phyloP scores from a whole-genome alignment of 2,888 invertebrate genomes.

The Drosophila setosimentum region DNA sequence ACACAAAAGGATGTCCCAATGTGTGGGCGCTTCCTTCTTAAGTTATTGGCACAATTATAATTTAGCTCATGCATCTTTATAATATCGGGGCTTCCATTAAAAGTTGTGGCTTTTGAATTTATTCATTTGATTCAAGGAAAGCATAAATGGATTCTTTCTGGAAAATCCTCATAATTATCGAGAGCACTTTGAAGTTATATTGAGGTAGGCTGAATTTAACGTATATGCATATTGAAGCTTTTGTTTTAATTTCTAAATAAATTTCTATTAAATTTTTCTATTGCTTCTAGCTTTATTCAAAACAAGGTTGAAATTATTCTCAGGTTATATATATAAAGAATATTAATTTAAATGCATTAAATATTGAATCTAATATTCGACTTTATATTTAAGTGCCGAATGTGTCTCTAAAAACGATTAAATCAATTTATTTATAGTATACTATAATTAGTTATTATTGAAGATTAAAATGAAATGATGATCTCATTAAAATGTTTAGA shows the following conservation, averaged over 20 bases:
- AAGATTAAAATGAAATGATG: neutral
- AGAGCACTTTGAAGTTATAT: conserved; percentile 30
- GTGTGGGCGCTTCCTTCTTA: neutral
- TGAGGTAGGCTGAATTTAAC: neutral
- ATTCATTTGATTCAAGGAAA: neutral
- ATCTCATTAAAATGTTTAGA: neutral
- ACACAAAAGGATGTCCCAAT: neutral
- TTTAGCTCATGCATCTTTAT: neutral
- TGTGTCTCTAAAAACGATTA: neutral
- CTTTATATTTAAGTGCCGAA: neutral
- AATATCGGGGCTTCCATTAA: neutral
- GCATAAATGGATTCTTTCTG: neutral
- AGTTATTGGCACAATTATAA: neutral
- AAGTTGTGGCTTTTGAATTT: neutral
- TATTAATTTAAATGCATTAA: neutral
- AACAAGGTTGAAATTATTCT: neutral
- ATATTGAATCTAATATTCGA: neutral
- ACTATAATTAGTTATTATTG: neutral
- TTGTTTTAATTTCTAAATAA: neutral
- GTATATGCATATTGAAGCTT: neutral
- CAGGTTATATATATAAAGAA: no score
- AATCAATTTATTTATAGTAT: neutral
- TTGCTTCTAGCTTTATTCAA: neutral
- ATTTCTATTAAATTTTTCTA: no score
- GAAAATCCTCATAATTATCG: conserved; percentile 20